Base-by-base conservation (phyloP, 2,113 vertebrate genomes). In the Elgaria multicarinata region DNA sequence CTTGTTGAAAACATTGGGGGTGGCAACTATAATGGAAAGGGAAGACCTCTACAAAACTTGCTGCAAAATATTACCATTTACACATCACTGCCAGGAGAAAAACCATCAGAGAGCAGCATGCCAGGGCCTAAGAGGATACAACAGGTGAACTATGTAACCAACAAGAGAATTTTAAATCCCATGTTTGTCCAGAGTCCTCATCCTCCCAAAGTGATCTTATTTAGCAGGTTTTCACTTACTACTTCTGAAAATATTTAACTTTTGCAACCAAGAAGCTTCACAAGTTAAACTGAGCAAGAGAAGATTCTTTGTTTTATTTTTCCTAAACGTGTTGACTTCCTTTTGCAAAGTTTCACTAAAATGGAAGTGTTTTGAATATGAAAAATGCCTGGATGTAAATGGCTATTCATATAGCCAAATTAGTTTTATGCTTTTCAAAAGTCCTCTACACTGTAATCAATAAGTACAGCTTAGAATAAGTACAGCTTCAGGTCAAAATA, bases 321-420 rank as follows among this genome's bases (percentile, higher is more conserved):
- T 84, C 77, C 44, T 76, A 76, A 50, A 92, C 31, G 77, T 66
- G n/a, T 87, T 0, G 0, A 42, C 91, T 92, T 82, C 64, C 90
- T 90, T 77, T 74, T 33, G 8, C 33, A 58, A 36, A 80, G 33
- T 55, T 28, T 69, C 1, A 83, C 28, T 58, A 83, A 82, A 82
- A n/a, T 9, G 1, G 0, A 31, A 0, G 1, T 90, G 92, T 93
- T 94, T 58, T 93, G 93, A 94, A 92, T 94, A 90, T 93, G 92
- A 94, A 94, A 96, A 94, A 90, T 0, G 0, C 50, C 50, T 86
- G 89, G 91, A 96, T 77, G 33, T 28, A 82, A 75, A 66, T 46
- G 94, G 91, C 87, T 91, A 87, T 36, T 89, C 64, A 64, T 58
- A 72, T 13, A 76, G 31, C 85, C 3, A 76, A 31, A 83, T 90